Percentiles rank a stretch among this genome's conserved stretches.
Evolutionary conservation across 2,888 invertebrate genomes (phyloP).

Genomic region (Sphaerophoria taeniata): DNA sequence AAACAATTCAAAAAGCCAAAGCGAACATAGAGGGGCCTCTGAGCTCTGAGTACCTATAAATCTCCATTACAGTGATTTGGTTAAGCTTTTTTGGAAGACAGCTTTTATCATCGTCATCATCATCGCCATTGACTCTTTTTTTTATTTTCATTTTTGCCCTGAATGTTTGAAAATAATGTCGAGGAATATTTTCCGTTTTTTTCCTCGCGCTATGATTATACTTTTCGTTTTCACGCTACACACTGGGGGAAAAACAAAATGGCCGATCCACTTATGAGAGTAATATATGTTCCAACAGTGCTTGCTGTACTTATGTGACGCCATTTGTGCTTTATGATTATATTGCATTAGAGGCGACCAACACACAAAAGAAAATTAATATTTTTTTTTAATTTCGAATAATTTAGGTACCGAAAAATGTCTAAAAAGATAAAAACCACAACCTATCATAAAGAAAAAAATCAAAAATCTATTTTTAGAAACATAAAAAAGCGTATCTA

Average conservation of each 20-base stretch:
- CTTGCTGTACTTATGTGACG: constrained; percentile 57
- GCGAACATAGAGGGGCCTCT: not conserved
- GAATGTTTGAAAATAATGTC: constrained; percentile 53
- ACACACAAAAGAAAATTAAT: constrained; percentile 37
- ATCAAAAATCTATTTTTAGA: constrained; percentile 55
- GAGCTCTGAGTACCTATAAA: not conserved
- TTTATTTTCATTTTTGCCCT: constrained; percentile 37
- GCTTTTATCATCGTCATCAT: constrained; percentile 39
- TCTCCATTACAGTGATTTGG: constrained; percentile 10
- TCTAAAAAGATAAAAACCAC: not conserved
- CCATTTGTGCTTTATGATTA: constrained; percentile 71
- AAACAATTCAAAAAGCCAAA: no score
- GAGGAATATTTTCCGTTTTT: constrained; percentile 46
- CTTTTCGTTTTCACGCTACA: constrained; percentile 41
- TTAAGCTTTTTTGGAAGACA: constrained; percentile 8
- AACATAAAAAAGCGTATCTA: constrained; percentile 25
- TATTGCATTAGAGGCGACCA: constrained; percentile 21
- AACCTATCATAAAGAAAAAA: not conserved
- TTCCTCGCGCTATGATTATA: constrained; percentile 35
- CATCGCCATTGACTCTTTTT: constrained; percentile 7
- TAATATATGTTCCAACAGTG: constrained; percentile 40
- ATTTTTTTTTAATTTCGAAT: not conserved
- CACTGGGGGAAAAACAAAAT: constrained; percentile 66
- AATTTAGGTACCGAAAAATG: not conserved
- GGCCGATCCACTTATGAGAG: constrained; percentile 64